Evolutionary conservation across 2,888 invertebrate species (phyloP), one percentile per base, ranked within the genome.

Genomic region (Drosophila neotestacea): DNA sequence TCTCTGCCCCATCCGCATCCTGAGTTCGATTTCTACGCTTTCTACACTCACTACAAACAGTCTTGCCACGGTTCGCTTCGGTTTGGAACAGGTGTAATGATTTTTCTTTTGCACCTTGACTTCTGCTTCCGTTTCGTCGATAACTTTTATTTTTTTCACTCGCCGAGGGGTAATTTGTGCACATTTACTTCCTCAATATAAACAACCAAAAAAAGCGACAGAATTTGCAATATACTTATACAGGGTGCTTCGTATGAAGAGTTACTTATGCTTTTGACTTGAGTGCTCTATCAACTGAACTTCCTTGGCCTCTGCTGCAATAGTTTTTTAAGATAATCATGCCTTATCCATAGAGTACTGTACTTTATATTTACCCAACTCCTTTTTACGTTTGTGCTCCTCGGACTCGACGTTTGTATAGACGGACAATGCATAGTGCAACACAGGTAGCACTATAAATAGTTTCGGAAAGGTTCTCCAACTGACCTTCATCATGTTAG

Each of bases 61-160:
- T 60, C 9, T 13, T 10, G 44, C 61, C 11, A 39, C 36, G 61
- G 44, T 32, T 54, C 44, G 50, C 36, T 39, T 16, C 54, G 44
- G 30, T 52, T 6, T 9, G 13, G 84, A 85, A 89, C 88, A 90
- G 88, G 90, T 88, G 88, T 81, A 90, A 89, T 85, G 87, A 90
- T 90, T 85, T 58, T 90, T 73, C 67, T 70, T 72, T 85, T 88
- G 86, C 85, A 85, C 85, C 88, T 89, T 86, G 87, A 79, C 90
- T 87, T 79, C 62, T 76, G 81, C 79, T 83, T 85, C 85, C 83
- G 86, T 81, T 77, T 73, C 34, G 56, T 73, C 86, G 70, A 85
- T 88, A 79, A 48, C 30, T 79, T 72, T 71, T 41, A 32, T 52
- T 47, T 32, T 47, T 48, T 13, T 22, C 9, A 27, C 46, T 55